A percentile compares a stretch with the other conserved stretches of the same genome.
phyloP scores from a whole-genome alignment of 2,113 vertebrate genomes.

The Diadophis punctatus region DNA sequence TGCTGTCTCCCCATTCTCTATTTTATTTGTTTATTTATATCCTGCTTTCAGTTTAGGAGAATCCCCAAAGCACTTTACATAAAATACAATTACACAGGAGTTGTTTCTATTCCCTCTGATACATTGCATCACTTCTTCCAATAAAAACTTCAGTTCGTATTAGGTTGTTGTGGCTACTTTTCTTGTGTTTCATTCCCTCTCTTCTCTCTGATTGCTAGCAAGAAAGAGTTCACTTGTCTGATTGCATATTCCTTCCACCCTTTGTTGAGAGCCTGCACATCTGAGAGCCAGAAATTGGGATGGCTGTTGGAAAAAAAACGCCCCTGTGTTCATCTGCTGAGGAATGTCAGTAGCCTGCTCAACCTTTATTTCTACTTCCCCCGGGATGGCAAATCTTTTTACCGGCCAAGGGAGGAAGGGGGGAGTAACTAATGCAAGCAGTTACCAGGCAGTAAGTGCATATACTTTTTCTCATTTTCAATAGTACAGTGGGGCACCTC shows the following conservation, averaged over 20 bases:
- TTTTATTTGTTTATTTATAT: constrained; percentile 2
- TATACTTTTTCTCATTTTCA: no score
- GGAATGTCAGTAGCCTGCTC: background rate
- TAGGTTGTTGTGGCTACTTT: background rate
- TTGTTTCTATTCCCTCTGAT: background rate
- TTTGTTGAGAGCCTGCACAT: background rate
- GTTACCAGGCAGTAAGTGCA: background rate
- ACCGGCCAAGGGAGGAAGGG: background rate
- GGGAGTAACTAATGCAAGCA: background rate
- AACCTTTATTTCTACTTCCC: background rate
- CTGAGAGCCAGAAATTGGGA: background rate
- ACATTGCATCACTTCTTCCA: background rate
- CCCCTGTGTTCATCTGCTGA: background rate
- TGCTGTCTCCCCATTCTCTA: background rate
- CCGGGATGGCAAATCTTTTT: background rate
- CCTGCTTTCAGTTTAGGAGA: background rate
- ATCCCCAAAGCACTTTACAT: background rate
- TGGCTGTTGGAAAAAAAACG: background rate
- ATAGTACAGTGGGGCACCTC: no score
- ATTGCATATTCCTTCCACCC: background rate
- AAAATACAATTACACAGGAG: background rate
- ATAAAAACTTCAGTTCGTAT: background rate
- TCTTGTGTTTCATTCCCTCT: background rate
- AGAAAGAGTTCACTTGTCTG: background rate
- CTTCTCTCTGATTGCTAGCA: background rate